Evolutionary conservation across 2,888 invertebrate species (phyloP), one percentile per base, ranked within the genome.

Genomic region (Brachylomia viminalis): DNA sequence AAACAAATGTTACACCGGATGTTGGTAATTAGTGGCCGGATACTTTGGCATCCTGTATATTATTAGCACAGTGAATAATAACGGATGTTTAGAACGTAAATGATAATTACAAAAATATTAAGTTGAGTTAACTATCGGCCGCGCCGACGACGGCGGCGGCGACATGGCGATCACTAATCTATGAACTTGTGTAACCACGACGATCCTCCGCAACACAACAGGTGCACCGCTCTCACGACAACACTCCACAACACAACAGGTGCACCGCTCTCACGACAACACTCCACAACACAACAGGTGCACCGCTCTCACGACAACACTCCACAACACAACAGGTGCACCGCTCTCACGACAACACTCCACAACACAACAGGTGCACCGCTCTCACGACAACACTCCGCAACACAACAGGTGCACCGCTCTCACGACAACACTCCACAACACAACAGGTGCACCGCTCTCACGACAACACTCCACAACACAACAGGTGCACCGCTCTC

Each of bases 21-120:
- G 72, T 42, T 49, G 7, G n/a, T 62, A 42, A 56, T 75, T 54
- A 75, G 13, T 15, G 23, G n/a, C 42, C 80, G 69, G 68, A 61
- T 54, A 33, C 75, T 65, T 23, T 47, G 33, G 23, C 59, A 27
- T 81, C 54, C 59, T 69, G 42, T 61, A 64, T 30, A 11, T 33
- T 70, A 66, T 56, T 33, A 59, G 33, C 30, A 45, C 38, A 61
- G 11, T 56, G 42, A 58, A 67, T 79, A 47, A 30, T 79, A 70
- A 62, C 38, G 61, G 71, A 71, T 61, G n/a, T 62, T 54, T 13
- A 7, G n/a, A 61, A 54, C 8, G 38, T 30, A 33, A 79, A 38
- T 15, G 15, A 38, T 59, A 52, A 15, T 47, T 27, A 61, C 33
- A 61, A 20, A 49, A 68, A n/a, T 27, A 15, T 54, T 38, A n/a